A percentile compares a stretch with the other conserved stretches of the same genome.
Conservation (phyloP, 2,888 invertebrate genomes). For the Drosophila infuscata region DNA sequence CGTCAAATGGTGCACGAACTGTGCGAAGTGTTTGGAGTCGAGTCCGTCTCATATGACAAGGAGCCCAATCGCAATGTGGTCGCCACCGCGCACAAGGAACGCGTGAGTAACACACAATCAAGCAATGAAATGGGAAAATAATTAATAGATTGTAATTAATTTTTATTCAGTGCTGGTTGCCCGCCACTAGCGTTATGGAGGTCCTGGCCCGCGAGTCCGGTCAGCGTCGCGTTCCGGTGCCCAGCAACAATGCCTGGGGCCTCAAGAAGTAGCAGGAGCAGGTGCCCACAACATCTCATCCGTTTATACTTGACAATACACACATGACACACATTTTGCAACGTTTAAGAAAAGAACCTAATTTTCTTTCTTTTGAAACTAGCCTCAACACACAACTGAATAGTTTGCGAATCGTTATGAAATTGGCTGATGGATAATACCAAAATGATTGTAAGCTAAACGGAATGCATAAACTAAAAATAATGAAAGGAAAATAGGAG, state of each 20-base stretch:
- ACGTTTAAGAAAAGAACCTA: slow-evolving; percentile 4
- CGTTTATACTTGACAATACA: slow-evolving; percentile 43
- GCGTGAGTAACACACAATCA: slow-evolving; percentile 85
- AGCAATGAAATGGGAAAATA: background rate
- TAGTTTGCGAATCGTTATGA: slow-evolving; percentile 11
- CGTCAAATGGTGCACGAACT: slow-evolving; percentile 96
- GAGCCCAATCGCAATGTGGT: slow-evolving; percentile 98
- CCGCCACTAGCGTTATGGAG: slow-evolving; percentile 93
- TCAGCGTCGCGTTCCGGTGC: slow-evolving; percentile 92
- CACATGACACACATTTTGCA: slow-evolving; percentile 20
- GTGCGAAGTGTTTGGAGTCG: slow-evolving; percentile 97
- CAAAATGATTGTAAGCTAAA: slow-evolving; percentile 30
- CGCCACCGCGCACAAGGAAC: slow-evolving; percentile 93
- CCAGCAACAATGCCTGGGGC: slow-evolving; percentile 86
- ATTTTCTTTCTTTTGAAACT: background rate
- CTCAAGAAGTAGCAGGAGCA: slow-evolving; percentile 76
- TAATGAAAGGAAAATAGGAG: background rate
- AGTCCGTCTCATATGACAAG: slow-evolving; percentile 96
- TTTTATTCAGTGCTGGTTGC: slow-evolving; percentile 91
- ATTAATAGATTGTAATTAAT: background rate
- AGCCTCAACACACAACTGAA: slow-evolving; percentile 24
- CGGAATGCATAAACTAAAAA: slow-evolving; percentile 9
- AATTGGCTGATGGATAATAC: slow-evolving; percentile 38
- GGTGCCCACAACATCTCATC: slow-evolving; percentile 13
- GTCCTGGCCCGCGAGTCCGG: slow-evolving; percentile 92